These are phyloP conservation scores for Ctenopoma kingsleyae DNA, from an alignment of 2,797 vertebrate genomes.

Conservation along the genomic window DNA sequence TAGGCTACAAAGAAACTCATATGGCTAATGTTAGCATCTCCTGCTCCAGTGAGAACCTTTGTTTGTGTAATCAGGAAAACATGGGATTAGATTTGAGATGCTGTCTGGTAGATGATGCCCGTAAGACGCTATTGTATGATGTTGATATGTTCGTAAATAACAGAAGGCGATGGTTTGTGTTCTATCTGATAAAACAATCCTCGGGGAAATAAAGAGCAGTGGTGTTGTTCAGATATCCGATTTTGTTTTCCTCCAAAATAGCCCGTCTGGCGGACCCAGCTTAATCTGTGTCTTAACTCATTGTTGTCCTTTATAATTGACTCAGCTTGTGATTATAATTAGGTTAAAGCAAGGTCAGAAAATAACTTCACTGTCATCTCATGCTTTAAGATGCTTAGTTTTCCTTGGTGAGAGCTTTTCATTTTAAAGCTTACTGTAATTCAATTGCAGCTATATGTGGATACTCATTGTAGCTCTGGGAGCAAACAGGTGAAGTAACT, in stretches of 20 bases:
- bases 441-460: slow-evolving; percentile 27
- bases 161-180: slow-evolving; percentile 42
- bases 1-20: slow-evolving; percentile 78
- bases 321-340: slow-evolving; percentile 59
- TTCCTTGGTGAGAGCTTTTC: slow-evolving; percentile 39
- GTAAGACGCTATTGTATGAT: slow-evolving; percentile 69
- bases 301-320: slow-evolving; percentile 61
- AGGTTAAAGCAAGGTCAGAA: slow-evolving; percentile 49
- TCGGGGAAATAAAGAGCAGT: slow-evolving; percentile 66
- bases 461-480: slow-evolving; percentile 19
- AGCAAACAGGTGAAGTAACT: slow-evolving; percentile 46
- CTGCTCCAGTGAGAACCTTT: slow-evolving; percentile 70
- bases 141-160: slow-evolving; percentile 75
- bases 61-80: slow-evolving; percentile 77
- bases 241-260: slow-evolving; percentile 56
- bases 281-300: slow-evolving; percentile 46
- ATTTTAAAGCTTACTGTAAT: slow-evolving; percentile 44
- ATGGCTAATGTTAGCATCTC: slow-evolving; percentile 82
- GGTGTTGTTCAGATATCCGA: slow-evolving; percentile 55
- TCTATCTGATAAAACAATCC: slow-evolving; percentile 64
- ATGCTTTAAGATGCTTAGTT: slow-evolving; percentile 66
- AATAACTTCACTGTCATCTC: slow-evolving; percentile 51
- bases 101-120: slow-evolving; percentile 71
- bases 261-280: slow-evolving; percentile 38
- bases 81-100: slow-evolving; percentile 73